phyloP scores from a whole-genome alignment of 2,888 invertebrate genomes.

The Argynnis bischoffii region DNA sequence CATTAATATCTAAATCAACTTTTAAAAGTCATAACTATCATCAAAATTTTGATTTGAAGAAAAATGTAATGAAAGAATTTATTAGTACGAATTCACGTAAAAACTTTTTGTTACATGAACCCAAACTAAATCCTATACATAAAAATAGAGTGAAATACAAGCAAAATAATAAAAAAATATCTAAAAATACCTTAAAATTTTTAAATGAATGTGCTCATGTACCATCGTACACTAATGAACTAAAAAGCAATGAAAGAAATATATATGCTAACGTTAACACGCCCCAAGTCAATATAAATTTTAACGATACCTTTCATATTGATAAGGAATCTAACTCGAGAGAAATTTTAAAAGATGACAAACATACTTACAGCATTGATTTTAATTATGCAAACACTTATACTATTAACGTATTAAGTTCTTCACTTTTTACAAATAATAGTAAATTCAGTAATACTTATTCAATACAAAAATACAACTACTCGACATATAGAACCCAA shows the following conservation, averaged over 20 bases:
- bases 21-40: conserved; percentile 31
- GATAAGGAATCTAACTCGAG: background rate
- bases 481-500: background rate
- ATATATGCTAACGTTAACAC: conserved; percentile 1
- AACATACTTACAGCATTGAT: background rate
- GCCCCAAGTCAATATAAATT: background rate
- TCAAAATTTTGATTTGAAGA: conserved; percentile 28
- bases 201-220: background rate
- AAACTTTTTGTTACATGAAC: conserved; percentile 45
- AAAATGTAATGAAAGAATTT: conserved; percentile 21
- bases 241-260: background rate
- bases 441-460: conserved; percentile 24
- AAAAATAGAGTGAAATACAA: background rate
- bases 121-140: background rate
- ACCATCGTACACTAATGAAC: conserved; percentile 7
- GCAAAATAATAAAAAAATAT: background rate
- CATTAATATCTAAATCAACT: conserved; percentile 16
- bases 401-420: conserved; percentile 22
- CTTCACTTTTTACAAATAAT: conserved; percentile 11
- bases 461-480: conserved; percentile 12
- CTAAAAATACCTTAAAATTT: background rate
- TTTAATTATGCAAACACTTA: conserved; percentile 26
- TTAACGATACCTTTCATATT: background rate
- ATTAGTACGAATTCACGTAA: conserved; percentile 49
- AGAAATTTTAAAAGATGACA: background rate